Conservation (phyloP, 1,140 invertebrate genomes). For the Macrosteles quadrilineatus region DNA sequence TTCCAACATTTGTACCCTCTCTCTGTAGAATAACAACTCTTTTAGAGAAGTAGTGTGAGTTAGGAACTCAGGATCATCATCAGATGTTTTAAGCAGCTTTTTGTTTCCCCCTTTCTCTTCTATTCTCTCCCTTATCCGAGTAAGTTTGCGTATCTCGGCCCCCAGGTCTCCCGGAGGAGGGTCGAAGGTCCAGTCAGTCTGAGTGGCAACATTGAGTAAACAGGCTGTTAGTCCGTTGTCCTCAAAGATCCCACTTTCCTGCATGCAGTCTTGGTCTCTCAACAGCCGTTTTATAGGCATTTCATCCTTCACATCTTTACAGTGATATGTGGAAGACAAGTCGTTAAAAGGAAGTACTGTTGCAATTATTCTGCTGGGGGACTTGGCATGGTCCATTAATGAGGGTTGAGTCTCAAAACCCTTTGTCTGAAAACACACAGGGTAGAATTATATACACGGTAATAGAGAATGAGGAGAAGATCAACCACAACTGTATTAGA, state of each 20-base stretch:
- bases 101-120: conserved; percentile 41
- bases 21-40: conserved; percentile 40
- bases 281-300: conserved; percentile 31
- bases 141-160: conserved; percentile 45
- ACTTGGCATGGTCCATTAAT: conserved; percentile 23
- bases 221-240: conserved; percentile 36
- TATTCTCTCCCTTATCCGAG: conserved; percentile 45
- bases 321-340: conserved; percentile 10
- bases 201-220: conserved; percentile 42
- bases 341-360: conserved; percentile 44
- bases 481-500: too few relatives aligned
- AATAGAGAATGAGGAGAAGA: too few relatives aligned
- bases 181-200: conserved; percentile 43
- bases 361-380: conserved; percentile 39
- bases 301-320: conserved; percentile 28
- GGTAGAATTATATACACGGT: too few relatives aligned
- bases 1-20: conserved; percentile 40
- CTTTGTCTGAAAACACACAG: conserved; percentile 14
- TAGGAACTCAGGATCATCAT: conserved; percentile 12
- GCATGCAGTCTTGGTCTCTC: conserved; percentile 44
- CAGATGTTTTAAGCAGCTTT: conserved; percentile 18
- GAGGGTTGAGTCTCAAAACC: not conserved
- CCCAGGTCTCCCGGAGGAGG: conserved; percentile 37
- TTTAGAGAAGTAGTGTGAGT: conserved; percentile 30
- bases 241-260: conserved; percentile 55